Evolutionary conservation across 2,797 vertebrate genomes (phyloP).

Genomic region (Coilia nasus): DNA sequence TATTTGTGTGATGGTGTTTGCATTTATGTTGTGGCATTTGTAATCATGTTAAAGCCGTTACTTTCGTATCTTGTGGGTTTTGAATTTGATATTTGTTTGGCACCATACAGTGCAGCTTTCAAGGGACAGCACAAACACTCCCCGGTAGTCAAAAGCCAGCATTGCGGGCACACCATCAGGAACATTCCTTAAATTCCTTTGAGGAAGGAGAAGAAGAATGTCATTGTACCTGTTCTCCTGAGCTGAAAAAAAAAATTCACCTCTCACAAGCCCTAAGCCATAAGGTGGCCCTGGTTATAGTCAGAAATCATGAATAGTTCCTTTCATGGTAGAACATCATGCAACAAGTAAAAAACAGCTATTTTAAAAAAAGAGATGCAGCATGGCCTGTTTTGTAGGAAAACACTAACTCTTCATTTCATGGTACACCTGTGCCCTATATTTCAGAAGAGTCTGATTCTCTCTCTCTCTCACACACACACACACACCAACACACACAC

Average conservation of each 20-base stretch:
- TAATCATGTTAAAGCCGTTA: too few species aligned
- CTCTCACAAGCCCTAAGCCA: not conserved
- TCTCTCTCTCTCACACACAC: too few species aligned
- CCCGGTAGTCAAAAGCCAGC: not conserved
- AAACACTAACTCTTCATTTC: not conserved
- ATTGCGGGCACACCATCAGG: slow-evolving; percentile 24
- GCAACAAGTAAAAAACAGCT: not conserved
- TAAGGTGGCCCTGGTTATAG: not conserved
- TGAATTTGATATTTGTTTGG: too few species aligned
- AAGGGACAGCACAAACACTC: not conserved
- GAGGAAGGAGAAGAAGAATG: slow-evolving; percentile 29
- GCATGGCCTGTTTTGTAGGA: not conserved
- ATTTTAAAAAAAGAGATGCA: not conserved
- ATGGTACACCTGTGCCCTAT: slow-evolving; percentile 11
- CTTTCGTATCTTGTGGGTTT: too few species aligned
- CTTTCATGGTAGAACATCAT: not conserved
- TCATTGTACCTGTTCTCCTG: slow-evolving; percentile 22
- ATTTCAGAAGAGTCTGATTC: not conserved
- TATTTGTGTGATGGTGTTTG: too few species aligned
- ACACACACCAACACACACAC: not conserved
- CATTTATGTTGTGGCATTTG: too few species aligned
- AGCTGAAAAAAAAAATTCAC: not conserved
- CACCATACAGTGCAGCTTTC: not conserved
- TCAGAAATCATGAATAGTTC: not conserved
- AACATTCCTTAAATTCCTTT: slow-evolving; percentile 29